Evolutionary conservation across 2,888 invertebrate genomes (phyloP), one percentile per base, ranked within the genome.

Genomic region (Entomobrya multifasciata): DNA sequence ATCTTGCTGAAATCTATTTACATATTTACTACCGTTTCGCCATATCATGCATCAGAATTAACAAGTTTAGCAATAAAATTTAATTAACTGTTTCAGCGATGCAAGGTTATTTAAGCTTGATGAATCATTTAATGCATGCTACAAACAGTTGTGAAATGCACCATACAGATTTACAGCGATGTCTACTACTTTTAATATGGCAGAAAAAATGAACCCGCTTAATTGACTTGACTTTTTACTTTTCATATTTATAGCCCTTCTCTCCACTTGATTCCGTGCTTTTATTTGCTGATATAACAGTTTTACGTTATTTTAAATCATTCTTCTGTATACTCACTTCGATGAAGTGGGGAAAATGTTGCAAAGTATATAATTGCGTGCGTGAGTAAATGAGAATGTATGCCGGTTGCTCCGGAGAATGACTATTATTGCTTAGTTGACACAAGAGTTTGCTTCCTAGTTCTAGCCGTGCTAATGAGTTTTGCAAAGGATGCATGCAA

Each of bases 21-120:
- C n/a, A n/a, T n/a, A n/a, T n/a, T n/a, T n/a, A n/a, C n/a, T n/a
- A n/a, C n/a, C n/a, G n/a, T 79, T 79, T 85, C 85, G 41, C 41
- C 36, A 41, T n/a, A n/a, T n/a, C 36, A 65, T 1, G 10, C 27
- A n/a, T 2, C n/a, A 30, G 30, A 15, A n/a, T n/a, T 36, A 8
- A 20, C 41, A 57, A 74, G 76, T 65, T 81, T 67, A 76, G 80
- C 67, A 67, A 80, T 86, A 86, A 86, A 86, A 86, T 86, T 86
- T 86, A 86, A 86, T 86, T 86, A 86, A 76, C 81, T 86, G 76
- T 81, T 76, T 44, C 74, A 81, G 20, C 57, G 78, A 78, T 13
- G 41, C 55, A 13, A 6, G 30, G 20, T 5, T 1, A 10, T n/a
- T n/a, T n/a, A n/a, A n/a, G n/a, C n/a, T n/a, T n/a, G n/a, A n/a